A percentile compares a stretch with the other conserved stretches of the same genome.
Conservation (phyloP, 2,888 invertebrate species). For the Rhingia rostrata region DNA sequence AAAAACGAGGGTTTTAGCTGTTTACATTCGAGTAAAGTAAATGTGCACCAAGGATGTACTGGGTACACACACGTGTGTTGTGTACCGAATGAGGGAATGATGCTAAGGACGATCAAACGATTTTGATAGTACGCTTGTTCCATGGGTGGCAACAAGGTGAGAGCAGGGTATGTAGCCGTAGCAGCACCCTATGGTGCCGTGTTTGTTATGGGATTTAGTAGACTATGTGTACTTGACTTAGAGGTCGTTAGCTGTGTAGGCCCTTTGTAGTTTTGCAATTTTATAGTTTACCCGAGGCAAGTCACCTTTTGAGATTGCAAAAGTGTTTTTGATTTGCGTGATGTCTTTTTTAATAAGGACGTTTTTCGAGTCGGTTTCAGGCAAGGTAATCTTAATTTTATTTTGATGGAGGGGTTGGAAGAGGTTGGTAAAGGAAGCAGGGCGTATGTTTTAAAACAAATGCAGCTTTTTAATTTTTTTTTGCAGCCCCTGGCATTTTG, state of each 20-base stretch:
- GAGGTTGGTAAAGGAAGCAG: too few relatives aligned
- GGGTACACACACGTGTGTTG: constrained; percentile 7
- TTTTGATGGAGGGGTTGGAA: not conserved
- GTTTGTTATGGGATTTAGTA: constrained; percentile 14
- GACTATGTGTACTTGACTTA: constrained; percentile 16
- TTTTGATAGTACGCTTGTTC: constrained; percentile 49
- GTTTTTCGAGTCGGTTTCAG: not conserved
- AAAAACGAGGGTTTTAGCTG: constrained; percentile 20
- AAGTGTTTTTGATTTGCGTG: constrained; percentile 42
- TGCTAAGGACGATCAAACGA: constrained; percentile 71
- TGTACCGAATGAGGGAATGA: constrained; percentile 37
- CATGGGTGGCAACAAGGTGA: constrained; percentile 35
- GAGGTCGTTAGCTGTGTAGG: constrained; percentile 11
- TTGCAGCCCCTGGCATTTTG: too few relatives aligned
- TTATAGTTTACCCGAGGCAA: constrained; percentile 34
- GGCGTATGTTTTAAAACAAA: too few relatives aligned
- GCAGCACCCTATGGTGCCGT: not conserved
- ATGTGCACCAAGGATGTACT: constrained; percentile 24
- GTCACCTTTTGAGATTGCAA: constrained; percentile 49
- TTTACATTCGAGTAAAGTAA: constrained; percentile 28
- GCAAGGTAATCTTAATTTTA: not conserved
- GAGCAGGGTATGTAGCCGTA: not conserved
- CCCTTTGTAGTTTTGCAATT: constrained; percentile 57
- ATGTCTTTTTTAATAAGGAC: constrained; percentile 33
- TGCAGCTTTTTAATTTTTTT: too few relatives aligned